Percentiles rank a stretch among this genome's conserved stretches.
phyloP scores from a whole-genome alignment of 2,888 invertebrate species.

The Nomada hirtipes region DNA sequence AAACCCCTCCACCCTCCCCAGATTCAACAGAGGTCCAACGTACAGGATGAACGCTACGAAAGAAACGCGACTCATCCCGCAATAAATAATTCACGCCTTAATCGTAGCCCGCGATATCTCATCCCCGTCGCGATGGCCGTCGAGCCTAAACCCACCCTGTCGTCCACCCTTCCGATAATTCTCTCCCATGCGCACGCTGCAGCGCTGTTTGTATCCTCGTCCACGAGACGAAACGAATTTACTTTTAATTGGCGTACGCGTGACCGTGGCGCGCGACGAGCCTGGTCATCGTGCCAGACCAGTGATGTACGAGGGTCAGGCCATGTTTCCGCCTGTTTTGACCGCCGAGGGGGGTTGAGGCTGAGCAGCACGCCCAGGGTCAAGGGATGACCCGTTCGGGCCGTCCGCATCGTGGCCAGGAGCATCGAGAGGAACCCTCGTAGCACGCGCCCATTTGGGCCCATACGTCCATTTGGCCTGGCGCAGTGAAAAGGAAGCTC shows the following conservation, averaged over 20 bases:
- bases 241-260: slow-evolving; percentile 67
- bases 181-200: slow-evolving; percentile 6
- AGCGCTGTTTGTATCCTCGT: background rate
- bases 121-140: slow-evolving; percentile 7
- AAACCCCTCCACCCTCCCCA: background rate
- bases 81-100: slow-evolving; percentile 57
- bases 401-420: slow-evolving; percentile 78
- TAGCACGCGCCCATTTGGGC: slow-evolving; percentile 72
- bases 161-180: slow-evolving; percentile 28
- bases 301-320: slow-evolving; percentile 83
- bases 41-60: too few relatives aligned
- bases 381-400: slow-evolving; percentile 78
- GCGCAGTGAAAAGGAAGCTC: slow-evolving; percentile 13
- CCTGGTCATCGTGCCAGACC: slow-evolving; percentile 25
- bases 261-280: slow-evolving; percentile 26
- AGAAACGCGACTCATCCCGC: slow-evolving; percentile 4
- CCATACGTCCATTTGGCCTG: slow-evolving; percentile 32
- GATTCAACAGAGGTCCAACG: background rate
- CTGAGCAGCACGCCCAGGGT: slow-evolving; percentile 83
- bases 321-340: slow-evolving; percentile 84
- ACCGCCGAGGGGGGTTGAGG: slow-evolving; percentile 83
- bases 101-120: slow-evolving; percentile 40
- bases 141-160: background rate
- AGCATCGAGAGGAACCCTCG: slow-evolving; percentile 62
- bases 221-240: slow-evolving; percentile 61